A percentile compares a stretch with the other conserved stretches of the same genome.
Evolutionary conservation across 1,140 invertebrate species (phyloP).

Genomic region (Phthorimaea operculella): DNA sequence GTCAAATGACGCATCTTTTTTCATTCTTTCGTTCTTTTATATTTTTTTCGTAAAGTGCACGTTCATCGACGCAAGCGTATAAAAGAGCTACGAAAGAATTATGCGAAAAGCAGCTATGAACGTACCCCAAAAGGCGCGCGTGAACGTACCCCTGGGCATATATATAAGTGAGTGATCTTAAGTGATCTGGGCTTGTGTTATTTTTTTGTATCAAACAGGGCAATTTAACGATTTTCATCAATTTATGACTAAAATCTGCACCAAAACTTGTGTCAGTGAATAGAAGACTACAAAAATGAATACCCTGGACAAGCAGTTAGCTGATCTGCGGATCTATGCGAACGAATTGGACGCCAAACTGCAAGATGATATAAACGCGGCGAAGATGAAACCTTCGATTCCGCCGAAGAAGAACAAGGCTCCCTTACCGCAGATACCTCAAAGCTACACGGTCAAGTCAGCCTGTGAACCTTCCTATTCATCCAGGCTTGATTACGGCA

Average conservation of each 20-base stretch:
- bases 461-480: slow-evolving; percentile 63
- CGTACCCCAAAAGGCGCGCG: too few relatives aligned
- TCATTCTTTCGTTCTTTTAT: too few relatives aligned
- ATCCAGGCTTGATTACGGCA: slow-evolving; percentile 54
- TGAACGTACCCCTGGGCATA: too few relatives aligned
- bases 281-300: slow-evolving; percentile 49
- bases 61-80: too few relatives aligned
- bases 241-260: background rate
- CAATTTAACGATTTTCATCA: background rate
- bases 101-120: too few relatives aligned
- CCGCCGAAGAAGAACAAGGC: slow-evolving; percentile 61
- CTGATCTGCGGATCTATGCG: slow-evolving; percentile 68
- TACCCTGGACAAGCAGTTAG: slow-evolving; percentile 69
- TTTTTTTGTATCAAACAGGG: slow-evolving; percentile 1
- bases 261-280: background rate
- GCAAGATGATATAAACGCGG: slow-evolving; percentile 61
- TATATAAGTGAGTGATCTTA: too few relatives aligned
- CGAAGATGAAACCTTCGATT: slow-evolving; percentile 56
- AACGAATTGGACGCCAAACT: slow-evolving; percentile 66
- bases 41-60: too few relatives aligned
- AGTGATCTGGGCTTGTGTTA: too few relatives aligned
- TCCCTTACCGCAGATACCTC: slow-evolving; percentile 67
- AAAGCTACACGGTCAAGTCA: slow-evolving; percentile 61
- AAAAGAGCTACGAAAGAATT: too few relatives aligned
- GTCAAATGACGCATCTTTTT: too few relatives aligned